phyloP scores from a whole-genome alignment of 2,113 vertebrate species.

The Psittacus erithacus region DNA sequence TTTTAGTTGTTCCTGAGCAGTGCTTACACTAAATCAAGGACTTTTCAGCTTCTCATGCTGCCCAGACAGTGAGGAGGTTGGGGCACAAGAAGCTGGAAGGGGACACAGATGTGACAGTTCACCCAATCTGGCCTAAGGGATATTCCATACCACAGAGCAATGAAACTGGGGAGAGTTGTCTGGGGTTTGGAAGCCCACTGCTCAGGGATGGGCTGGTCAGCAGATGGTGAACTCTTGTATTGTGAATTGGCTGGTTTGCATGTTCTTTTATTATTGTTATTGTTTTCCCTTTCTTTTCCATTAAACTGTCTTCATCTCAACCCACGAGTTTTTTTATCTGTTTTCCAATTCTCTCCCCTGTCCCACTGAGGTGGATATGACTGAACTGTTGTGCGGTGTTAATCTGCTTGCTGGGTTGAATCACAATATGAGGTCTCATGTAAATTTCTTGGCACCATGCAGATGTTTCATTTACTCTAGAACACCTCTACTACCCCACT shows the following conservation, averaged over 20 bases:
- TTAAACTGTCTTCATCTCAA: neutral
- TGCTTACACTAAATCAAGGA: neutral
- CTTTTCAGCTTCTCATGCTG: neutral
- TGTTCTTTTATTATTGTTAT: neutral
- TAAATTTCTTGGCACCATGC: neutral
- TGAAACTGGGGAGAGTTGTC: neutral
- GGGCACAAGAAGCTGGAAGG: neutral
- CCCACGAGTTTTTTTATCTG: neutral
- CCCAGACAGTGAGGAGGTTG: neutral
- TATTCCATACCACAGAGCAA: neutral
- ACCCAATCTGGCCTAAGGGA: neutral
- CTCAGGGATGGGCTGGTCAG: neutral
- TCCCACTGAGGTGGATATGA: rapidly evolving
- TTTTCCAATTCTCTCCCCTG: neutral
- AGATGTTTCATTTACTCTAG: neutral
- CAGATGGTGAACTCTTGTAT: neutral
- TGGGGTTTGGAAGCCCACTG: neutral
- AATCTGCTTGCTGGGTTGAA: neutral
- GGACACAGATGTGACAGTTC: neutral
- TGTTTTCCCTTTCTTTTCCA: neutral
- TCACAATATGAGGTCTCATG: neutral
- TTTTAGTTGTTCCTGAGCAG: neutral
- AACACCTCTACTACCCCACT: neutral
- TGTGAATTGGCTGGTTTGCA: neutral
- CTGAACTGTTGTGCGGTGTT: rapidly evolving